These are phyloP conservation scores for Enteromius mattozi DNA, from an alignment of 2,797 vertebrate genomes.

Conservation along the genomic window DNA sequence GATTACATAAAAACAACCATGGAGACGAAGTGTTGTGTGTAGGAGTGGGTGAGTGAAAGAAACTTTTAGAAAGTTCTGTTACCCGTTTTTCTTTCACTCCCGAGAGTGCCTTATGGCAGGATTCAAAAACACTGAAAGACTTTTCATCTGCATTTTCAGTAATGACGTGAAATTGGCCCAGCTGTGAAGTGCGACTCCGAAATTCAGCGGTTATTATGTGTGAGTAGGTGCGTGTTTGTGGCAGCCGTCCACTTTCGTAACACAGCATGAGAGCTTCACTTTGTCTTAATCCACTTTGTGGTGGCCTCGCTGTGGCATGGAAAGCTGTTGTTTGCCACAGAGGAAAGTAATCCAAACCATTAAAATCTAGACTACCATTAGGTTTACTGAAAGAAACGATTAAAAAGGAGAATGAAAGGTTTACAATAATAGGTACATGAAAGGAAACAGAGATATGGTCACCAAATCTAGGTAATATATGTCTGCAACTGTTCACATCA, in stretches of 20 bases:
- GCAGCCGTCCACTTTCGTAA: not conserved
- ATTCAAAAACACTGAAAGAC: not conserved
- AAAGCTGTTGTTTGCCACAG: constrained; percentile 49
- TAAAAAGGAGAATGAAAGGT: constrained; percentile 12
- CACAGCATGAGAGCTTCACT: constrained; percentile 29
- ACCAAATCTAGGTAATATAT: not conserved
- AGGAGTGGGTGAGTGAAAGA: not conserved
- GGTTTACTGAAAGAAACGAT: constrained; percentile 16
- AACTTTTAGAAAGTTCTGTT: not conserved
- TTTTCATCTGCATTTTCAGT: constrained; percentile 18
- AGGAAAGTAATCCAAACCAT: constrained; percentile 46
- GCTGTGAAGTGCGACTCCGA: not conserved
- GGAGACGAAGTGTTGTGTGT: not conserved
- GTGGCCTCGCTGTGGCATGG: constrained; percentile 41
- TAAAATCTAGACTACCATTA: constrained; percentile 28
- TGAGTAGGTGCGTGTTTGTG: constrained; percentile 2
- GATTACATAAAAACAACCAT: not conserved
- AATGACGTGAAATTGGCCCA: constrained; percentile 24
- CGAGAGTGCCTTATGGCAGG: not conserved
- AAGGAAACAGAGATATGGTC: not conserved
- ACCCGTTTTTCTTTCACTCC: not conserved
- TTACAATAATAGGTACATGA: not conserved
- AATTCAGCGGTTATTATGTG: constrained; percentile 1
- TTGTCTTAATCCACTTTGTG: constrained; percentile 48
- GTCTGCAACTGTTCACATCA: not conserved